Evolutionary conservation across 2,888 invertebrate species (phyloP).

Genomic region (Disparrhopalites patrizii): DNA sequence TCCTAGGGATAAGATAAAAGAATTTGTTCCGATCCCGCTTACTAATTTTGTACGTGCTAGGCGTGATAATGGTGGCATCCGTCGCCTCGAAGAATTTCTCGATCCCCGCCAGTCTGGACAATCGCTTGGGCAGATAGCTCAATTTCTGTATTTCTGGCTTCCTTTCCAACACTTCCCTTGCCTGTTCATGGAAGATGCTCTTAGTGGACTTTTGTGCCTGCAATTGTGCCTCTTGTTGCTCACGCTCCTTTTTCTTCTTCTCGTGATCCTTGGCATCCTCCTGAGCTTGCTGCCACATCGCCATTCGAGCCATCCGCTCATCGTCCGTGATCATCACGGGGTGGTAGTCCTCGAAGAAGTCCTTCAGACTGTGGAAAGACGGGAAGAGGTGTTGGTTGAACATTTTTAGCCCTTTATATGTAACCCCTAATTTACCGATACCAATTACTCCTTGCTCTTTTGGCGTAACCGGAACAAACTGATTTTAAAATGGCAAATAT

Average conservation of each 20-base stretch:
- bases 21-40: constrained; percentile 10
- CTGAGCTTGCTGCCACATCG: neutral
- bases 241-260: neutral
- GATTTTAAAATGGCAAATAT: no score
- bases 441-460: no score
- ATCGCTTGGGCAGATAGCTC: constrained; percentile 3
- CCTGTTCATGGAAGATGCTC: no score
- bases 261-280: no score
- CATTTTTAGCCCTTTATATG: constrained; percentile 2
- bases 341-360: neutral
- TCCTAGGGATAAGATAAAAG: constrained; percentile 36
- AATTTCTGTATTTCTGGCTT: neutral
- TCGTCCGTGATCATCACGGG: neutral
- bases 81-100: neutral
- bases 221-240: neutral
- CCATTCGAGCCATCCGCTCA: neutral
- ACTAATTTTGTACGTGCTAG: neutral
- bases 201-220: neutral
- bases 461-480: no score
- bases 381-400: constrained; percentile 8
- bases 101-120: constrained; percentile 8
- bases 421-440: no score
- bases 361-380: constrained; percentile 1
- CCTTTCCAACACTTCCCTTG: neutral
- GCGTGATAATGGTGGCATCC: neutral